Evolutionary conservation across 2,113 vertebrate genomes (phyloP).

Genomic region (Sapajus apella): DNA sequence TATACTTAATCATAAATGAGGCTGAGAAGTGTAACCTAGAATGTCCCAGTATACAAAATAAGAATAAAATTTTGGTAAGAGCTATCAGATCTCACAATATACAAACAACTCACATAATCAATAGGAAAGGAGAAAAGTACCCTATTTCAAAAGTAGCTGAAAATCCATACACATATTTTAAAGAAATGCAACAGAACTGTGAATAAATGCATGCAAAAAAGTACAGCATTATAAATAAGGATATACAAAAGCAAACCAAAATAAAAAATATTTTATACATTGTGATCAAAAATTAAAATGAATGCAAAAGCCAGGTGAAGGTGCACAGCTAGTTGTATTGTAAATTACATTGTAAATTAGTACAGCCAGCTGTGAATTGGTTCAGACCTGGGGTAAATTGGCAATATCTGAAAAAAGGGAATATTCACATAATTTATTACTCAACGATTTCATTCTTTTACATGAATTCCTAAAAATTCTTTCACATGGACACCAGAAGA

Average conservation of each 20-base stretch:
- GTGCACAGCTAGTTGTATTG: neutral
- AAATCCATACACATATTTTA: neutral
- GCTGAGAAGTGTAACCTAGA: neutral
- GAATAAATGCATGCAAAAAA: neutral
- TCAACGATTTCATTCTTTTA: neutral
- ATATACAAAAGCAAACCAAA: neutral
- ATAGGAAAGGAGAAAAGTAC: neutral
- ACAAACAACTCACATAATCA: neutral
- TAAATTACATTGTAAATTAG: neutral
- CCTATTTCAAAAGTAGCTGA: neutral
- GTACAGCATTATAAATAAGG: neutral
- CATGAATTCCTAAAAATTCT: neutral
- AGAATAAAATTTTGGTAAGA: neutral
- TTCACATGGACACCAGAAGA: neutral
- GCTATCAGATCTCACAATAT: neutral
- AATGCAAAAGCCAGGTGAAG: neutral
- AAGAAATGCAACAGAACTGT: neutral
- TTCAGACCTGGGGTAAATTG: neutral
- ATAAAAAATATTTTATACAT: neutral
- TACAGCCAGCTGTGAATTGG: neutral
- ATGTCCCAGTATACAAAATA: neutral
- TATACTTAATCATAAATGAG: neutral
- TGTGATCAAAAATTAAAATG: neutral
- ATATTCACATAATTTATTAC: neutral
- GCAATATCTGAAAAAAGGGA: neutral